These are phyloP conservation scores for Trogon surrucura DNA, from an alignment of 2,113 vertebrate genomes.

Conservation along the genomic window DNA sequence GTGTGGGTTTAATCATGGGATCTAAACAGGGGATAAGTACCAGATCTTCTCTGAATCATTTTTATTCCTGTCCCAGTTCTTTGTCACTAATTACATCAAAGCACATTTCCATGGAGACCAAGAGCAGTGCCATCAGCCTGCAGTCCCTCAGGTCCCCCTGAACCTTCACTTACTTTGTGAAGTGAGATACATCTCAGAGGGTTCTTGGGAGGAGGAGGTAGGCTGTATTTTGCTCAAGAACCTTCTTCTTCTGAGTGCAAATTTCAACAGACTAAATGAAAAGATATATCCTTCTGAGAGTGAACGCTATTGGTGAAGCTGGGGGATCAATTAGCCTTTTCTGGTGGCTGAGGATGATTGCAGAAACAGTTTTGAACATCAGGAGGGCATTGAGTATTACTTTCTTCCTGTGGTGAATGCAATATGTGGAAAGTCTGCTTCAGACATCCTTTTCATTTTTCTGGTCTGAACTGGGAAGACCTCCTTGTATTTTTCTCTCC, in stretches of 20 bases:
- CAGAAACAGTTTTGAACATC: conserved; percentile 22
- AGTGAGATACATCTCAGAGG: fast-evolving
- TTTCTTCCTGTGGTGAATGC: background rate
- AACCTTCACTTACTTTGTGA: background rate
- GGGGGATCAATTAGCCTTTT: conserved; percentile 27
- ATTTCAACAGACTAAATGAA: background rate
- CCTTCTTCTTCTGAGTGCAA: background rate
- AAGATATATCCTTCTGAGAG: background rate
- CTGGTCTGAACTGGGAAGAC: background rate
- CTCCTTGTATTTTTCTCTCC: background rate
- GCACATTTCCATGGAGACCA: conserved; percentile 34
- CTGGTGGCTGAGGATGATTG: background rate
- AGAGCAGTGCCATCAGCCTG: background rate
- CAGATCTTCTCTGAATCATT: conserved; percentile 48
- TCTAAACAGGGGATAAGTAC: background rate
- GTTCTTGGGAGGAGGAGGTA: background rate
- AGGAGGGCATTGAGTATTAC: background rate
- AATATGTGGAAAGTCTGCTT: background rate
- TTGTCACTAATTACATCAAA: conserved; percentile 21
- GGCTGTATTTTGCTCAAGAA: background rate
- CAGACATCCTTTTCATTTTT: conserved; percentile 26
- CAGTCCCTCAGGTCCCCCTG: background rate
- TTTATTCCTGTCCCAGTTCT: conserved; percentile 26
- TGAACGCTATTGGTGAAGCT: background rate
- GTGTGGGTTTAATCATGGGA: conserved; percentile 49